Percentiles rank a stretch among this genome's conserved stretches.
Conservation (phyloP, 2,113 vertebrate genomes). For the Antechinus stuartii region DNA sequence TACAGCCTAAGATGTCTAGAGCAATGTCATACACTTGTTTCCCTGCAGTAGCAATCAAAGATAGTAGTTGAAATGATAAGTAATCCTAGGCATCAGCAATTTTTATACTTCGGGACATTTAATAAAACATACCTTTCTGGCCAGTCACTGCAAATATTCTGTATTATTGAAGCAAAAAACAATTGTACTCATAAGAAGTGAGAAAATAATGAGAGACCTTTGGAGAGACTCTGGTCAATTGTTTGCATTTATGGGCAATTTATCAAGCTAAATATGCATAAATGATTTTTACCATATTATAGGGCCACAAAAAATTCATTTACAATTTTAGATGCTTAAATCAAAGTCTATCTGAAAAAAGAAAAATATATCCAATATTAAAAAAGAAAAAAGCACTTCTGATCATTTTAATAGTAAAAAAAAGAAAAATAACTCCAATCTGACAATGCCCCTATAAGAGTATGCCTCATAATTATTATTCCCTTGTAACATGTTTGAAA, state of each 20-base stretch:
- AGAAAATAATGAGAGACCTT: neutral
- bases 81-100: neutral
- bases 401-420: conserved; percentile 22
- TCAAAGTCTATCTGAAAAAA: conserved; percentile 40
- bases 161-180: no score
- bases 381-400: neutral
- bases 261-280: conserved; percentile 15
- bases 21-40: neutral
- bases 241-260: neutral
- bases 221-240: neutral
- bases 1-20: neutral
- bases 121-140: neutral
- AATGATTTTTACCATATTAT: conserved; percentile 39
- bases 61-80: neutral
- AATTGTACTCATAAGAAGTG: neutral
- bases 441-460: neutral
- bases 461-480: neutral
- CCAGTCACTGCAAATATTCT: no score
- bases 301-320: conserved; percentile 27
- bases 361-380: conserved; percentile 31
- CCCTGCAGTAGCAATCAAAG: neutral
- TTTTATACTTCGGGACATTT: neutral
- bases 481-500: neutral
- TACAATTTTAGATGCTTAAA: conserved; percentile 14
- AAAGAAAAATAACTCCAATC: neutral